Evolutionary conservation across 2,113 vertebrate species (phyloP), one percentile per base, ranked within the genome.

Genomic region (Scatophagus argus): DNA sequence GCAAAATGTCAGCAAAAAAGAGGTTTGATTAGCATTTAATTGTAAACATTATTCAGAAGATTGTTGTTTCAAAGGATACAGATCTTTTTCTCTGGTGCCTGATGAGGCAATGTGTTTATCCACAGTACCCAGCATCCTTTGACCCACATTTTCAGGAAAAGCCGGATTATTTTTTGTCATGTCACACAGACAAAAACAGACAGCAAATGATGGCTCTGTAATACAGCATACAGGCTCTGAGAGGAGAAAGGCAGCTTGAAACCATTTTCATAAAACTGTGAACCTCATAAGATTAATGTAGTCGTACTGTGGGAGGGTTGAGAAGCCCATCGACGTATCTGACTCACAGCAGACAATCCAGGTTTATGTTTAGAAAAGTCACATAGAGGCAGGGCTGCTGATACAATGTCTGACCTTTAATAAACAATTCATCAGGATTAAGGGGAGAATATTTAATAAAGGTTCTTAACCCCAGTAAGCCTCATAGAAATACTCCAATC

Each of bases 61-160:
- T 8, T 59, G 41, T 49, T 38, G 8, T 27, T 56, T 31, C 31
- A 73, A 55, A 25, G 21, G n/a, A 34, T 47, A 31, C 46, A 52
- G 43, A 29, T 3, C 7, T 2, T 39, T 52, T 61, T 61, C 21
- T 65, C 9, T 6, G 0, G 44, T n/a, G 34, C 27, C 65, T 71
- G 54, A 62, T 32, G 8, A 44, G 19, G 70, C 8, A n/a, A 56
- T 31, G 12, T 68, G 64, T 79, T 89, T 66, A 82, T 67, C 46
- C 41, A 25, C 44, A 32, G 51, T 17, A 46, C 79, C 74, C 43
- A 76, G 41, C 61, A 74, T 78, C 32, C 27, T 63, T 46, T 91
- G 91, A 94, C 92, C 94, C 72, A 92, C 60, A 89, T 93, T 87
- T n/a, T 80, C 54, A 47, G 83, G 76, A 70, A 85, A 81, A 84